phyloP scores from a whole-genome alignment of 2,888 invertebrate species.

The Eulithis testata region DNA sequence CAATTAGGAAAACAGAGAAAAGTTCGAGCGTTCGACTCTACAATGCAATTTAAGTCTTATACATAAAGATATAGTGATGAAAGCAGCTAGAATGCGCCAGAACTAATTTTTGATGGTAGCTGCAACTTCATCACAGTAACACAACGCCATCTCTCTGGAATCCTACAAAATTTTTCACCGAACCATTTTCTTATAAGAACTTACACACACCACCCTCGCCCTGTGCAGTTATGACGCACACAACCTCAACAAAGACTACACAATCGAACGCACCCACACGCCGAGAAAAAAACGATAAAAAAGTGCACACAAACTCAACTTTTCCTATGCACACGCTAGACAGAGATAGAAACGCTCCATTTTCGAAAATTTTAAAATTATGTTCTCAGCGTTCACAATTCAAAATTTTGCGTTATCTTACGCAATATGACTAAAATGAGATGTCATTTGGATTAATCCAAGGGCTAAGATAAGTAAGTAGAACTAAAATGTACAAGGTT shows the following conservation, averaged over 20 bases:
- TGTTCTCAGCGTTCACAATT: constrained; percentile 31
- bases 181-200: constrained; percentile 84
- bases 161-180: constrained; percentile 80
- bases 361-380: constrained; percentile 49
- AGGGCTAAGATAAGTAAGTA: constrained; percentile 70
- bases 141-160: constrained; percentile 82
- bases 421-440: constrained; percentile 49
- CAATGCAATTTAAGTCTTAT: constrained; percentile 47
- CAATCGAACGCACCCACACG: constrained; percentile 83
- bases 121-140: constrained; percentile 57
- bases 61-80: constrained; percentile 28
- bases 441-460: constrained; percentile 62
- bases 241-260: constrained; percentile 53
- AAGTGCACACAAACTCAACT: constrained; percentile 70
- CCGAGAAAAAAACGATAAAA: constrained; percentile 83
- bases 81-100: constrained; percentile 43
- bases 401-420: constrained; percentile 31
- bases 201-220: constrained; percentile 57
- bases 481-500: constrained; percentile 78
- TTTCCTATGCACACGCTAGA: constrained; percentile 52
- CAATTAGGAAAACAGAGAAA: constrained; percentile 45
- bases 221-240: constrained; percentile 57
- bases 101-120: constrained; percentile 71
- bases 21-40: constrained; percentile 37
- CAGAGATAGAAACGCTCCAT: constrained; percentile 53